phyloP scores from a whole-genome alignment of 2,113 vertebrate genomes.

The Pampusana beccarii region DNA sequence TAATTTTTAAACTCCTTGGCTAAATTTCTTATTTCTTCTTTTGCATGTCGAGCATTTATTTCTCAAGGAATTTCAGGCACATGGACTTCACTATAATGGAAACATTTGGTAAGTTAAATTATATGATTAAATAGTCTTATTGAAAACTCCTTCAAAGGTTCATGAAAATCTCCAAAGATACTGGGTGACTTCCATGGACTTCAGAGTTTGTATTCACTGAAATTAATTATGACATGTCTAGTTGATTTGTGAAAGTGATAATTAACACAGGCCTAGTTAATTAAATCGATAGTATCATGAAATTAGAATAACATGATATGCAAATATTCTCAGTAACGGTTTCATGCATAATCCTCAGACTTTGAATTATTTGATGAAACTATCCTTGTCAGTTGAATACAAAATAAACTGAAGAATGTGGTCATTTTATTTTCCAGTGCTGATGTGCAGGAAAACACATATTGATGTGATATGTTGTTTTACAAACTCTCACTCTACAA shows the following conservation, averaged over 20 bases:
- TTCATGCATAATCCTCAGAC: neutral
- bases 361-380: neutral
- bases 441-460: neutral
- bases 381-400: neutral
- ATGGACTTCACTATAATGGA: neutral
- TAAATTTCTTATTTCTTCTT: neutral
- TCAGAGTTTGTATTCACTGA: neutral
- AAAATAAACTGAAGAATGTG: neutral
- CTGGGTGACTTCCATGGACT: neutral
- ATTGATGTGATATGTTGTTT: accelerated
- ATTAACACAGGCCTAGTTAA: conserved; percentile 9
- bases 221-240: conserved; percentile 1
- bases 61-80: neutral
- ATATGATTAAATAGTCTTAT: neutral
- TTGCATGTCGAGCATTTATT: neutral
- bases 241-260: conserved; percentile 30
- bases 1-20: neutral
- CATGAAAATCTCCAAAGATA: neutral
- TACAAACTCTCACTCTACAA: neutral
- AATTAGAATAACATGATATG: conserved; percentile 28
- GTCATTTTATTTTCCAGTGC: neutral
- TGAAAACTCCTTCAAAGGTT: neutral
- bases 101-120: neutral
- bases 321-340: conserved; percentile 1
- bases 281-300: neutral